Evolutionary conservation across 2,888 invertebrate species (phyloP).

Genomic region (Ryuthela nishihirai): DNA sequence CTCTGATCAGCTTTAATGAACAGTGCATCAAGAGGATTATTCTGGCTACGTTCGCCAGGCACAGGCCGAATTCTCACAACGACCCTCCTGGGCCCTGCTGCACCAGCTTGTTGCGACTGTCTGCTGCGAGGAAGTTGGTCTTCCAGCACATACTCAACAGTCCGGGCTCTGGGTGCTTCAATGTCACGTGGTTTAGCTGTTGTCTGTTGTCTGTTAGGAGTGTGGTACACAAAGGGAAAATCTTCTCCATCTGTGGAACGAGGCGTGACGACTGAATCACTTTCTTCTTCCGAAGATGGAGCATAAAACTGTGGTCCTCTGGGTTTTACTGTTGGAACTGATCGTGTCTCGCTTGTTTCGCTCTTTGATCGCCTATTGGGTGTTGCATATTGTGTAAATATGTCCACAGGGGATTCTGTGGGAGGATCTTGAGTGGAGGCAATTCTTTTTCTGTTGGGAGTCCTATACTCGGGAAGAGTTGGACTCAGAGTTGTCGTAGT

Average conservation of each 20-base stretch:
- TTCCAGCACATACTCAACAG: too few species aligned
- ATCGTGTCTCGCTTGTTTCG: background rate
- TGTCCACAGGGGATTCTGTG: background rate
- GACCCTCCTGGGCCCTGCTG: too few species aligned
- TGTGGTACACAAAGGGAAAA: slow-evolving; percentile 35
- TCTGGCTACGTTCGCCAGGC: slow-evolving; percentile 11
- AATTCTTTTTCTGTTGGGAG: slow-evolving; percentile 16
- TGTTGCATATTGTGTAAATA: slow-evolving; percentile 31
- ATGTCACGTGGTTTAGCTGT: background rate
- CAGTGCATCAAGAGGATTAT: slow-evolving; percentile 9
- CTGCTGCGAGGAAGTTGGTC: too few species aligned
- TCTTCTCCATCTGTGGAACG: slow-evolving; percentile 9
- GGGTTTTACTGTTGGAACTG: slow-evolving; percentile 4
- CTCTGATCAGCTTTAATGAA: background rate
- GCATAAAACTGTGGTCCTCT: slow-evolving; percentile 25
- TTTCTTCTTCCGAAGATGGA: slow-evolving; percentile 3
- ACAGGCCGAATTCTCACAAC: slow-evolving; percentile 24
- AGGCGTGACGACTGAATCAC: too few species aligned
- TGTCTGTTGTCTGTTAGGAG: slow-evolving; percentile 22
- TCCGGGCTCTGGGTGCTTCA: too few species aligned
- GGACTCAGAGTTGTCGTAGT: slow-evolving; percentile 19
- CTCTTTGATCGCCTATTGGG: slow-evolving; percentile 16
- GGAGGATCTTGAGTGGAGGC: background rate
- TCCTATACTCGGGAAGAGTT: slow-evolving; percentile 16
- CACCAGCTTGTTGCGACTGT: too few species aligned